These are phyloP conservation scores for Lagria hirta DNA, from an alignment of 2,888 invertebrate species.

Conservation along the genomic window DNA sequence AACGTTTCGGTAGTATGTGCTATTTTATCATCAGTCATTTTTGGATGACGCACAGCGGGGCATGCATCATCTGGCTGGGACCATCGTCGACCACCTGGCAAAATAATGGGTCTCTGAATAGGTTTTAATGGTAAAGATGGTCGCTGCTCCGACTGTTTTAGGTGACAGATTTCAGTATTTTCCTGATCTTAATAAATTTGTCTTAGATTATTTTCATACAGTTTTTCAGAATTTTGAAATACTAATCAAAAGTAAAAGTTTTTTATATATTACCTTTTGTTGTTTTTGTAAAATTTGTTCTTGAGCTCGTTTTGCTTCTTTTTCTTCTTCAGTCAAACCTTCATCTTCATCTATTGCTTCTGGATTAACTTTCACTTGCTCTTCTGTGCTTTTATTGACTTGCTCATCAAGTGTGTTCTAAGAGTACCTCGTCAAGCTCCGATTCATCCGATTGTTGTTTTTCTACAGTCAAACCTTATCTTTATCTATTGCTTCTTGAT, in stretches of 20 bases:
- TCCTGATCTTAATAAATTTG: conserved; percentile 57
- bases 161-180: conserved; percentile 52
- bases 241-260: neutral
- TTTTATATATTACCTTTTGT: conserved; percentile 41
- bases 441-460: no score
- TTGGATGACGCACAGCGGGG: conserved; percentile 40
- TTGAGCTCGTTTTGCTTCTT: conserved; percentile 29
- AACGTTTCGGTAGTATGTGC: conserved; percentile 82
- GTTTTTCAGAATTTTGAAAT: no score
- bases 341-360: no score
- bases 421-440: no score
- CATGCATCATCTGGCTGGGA: conserved; percentile 76
- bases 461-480: conserved; percentile 43
- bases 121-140: conserved; percentile 59
- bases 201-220: no score
- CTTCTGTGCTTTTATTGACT: no score
- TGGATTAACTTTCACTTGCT: no score
- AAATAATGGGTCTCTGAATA: conserved; percentile 69
- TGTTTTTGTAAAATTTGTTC: conserved; percentile 42
- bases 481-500: conserved; percentile 47
- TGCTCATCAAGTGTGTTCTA: no score
- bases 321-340: conserved; percentile 43
- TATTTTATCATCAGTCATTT: conserved; percentile 84
- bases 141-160: conserved; percentile 54
- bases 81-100: conserved; percentile 79